phyloP scores from a whole-genome alignment of 2,113 vertebrate genomes.

The Physeter macrocephalus region DNA sequence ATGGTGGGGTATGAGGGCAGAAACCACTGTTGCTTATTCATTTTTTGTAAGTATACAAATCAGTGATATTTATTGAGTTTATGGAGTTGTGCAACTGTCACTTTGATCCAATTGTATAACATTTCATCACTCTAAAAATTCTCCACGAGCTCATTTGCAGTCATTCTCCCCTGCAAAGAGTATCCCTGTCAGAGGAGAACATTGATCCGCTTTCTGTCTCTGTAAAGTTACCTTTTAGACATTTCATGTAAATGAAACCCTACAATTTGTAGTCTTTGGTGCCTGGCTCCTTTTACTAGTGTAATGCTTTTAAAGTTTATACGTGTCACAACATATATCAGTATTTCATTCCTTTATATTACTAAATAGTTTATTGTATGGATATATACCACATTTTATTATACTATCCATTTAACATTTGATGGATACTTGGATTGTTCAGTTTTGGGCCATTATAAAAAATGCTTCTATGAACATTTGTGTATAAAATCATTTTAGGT shows the following conservation, averaged over 20 bases:
- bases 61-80: background rate
- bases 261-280: background rate
- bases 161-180: background rate
- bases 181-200: background rate
- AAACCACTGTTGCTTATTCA: background rate
- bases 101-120: background rate
- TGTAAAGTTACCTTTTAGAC: background rate
- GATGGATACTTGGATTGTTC: conserved; percentile 6
- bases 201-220: background rate
- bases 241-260: background rate
- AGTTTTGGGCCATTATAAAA: background rate
- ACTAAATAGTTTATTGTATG: background rate
- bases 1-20: background rate
- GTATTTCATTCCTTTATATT: conserved; percentile 22
- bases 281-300: background rate
- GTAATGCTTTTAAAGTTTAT: background rate
- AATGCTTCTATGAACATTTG: background rate
- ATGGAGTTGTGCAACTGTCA: background rate
- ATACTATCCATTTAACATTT: background rate
- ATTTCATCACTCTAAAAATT: background rate
- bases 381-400: background rate
- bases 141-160: background rate
- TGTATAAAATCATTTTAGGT: background rate
- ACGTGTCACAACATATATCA: background rate
- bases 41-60: background rate